A percentile compares a stretch with the other conserved stretches of the same genome.
phyloP scores from a whole-genome alignment of 2,113 vertebrate genomes.

The Rhabdornis inornatus region DNA sequence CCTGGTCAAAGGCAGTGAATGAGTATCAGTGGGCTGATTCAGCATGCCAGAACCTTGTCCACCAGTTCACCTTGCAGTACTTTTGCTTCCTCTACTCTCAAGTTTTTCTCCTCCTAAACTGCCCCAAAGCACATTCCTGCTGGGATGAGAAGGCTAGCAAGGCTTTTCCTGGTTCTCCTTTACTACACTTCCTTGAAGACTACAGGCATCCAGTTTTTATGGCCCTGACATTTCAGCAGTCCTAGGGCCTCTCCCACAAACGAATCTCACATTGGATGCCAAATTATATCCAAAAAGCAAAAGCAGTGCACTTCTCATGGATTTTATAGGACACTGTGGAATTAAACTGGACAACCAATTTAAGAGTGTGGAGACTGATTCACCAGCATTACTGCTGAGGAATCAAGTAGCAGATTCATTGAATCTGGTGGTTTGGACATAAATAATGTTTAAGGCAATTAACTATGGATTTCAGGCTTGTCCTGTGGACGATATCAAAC shows the following conservation, averaged over 20 bases:
- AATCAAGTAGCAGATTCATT: neutral
- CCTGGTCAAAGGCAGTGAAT: neutral
- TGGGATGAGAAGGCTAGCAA: neutral
- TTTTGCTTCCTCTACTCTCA: neutral
- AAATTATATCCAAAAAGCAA: neutral
- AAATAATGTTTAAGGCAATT: neutral
- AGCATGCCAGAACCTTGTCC: neutral
- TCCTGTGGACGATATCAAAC: neutral
- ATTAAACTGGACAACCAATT: neutral
- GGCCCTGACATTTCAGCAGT: neutral
- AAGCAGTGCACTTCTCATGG: neutral
- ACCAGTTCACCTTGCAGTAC: neutral
- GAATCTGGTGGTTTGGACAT: neutral
- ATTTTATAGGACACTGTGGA: neutral
- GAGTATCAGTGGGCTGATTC: neutral
- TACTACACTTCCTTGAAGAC: neutral
- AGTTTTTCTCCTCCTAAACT: neutral
- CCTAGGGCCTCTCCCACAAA: neutral
- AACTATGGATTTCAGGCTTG: neutral
- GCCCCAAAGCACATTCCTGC: neutral
- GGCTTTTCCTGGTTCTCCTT: neutral
- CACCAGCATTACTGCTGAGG: neutral
- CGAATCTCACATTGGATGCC: fast-evolving
- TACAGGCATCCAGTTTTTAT: neutral
- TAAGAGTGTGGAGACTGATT: neutral